Conservation (phyloP, 1,140 invertebrate species). For the Drosophila bifasciata region DNA sequence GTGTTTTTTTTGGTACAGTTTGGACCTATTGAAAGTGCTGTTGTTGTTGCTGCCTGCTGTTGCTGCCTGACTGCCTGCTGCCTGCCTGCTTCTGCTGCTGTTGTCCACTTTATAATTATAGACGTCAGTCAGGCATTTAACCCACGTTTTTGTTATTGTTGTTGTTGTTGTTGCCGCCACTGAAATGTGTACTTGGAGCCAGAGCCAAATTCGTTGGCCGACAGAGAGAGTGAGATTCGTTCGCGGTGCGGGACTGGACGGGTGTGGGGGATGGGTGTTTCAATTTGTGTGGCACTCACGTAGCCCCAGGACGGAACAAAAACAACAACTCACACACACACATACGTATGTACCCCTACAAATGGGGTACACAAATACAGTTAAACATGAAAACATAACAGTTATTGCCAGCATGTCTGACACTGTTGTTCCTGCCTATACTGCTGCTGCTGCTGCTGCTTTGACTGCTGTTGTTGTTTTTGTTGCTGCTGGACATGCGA, state of each 20-base stretch:
- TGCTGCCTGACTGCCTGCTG: conserved; percentile 17
- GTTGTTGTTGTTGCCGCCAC: conserved; percentile 17
- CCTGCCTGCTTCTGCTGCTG: conserved; percentile 14
- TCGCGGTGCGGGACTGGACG: conserved; percentile 1
- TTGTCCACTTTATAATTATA: conserved; percentile 76
- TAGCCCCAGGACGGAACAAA: conserved; percentile 29
- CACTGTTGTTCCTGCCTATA: not conserved
- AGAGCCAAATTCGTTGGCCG: conserved; percentile 52
- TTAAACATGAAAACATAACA: conserved; percentile 59
- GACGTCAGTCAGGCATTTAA: conserved; percentile 81
- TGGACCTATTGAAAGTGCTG: conserved; percentile 7
- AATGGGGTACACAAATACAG: conserved; percentile 42
- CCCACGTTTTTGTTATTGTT: conserved; percentile 48
- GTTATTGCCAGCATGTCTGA: conserved; percentile 47
- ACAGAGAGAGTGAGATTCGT: conserved; percentile 21
- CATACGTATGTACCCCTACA: conserved; percentile 11
- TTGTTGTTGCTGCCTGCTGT: conserved; percentile 39
- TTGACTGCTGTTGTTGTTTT: conserved; percentile 36
- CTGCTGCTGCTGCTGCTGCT: conserved; percentile 9
- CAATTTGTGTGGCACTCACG: conserved; percentile 71
- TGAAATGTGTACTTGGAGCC: conserved; percentile 13
- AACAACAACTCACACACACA: conserved; percentile 19
- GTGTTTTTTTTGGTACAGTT: conserved; percentile 37
- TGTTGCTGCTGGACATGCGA: conserved; percentile 66
- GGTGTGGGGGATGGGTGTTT: conserved; percentile 22